A percentile compares a stretch with the other conserved stretches of the same genome.
Conservation (phyloP, 2,113 vertebrate genomes). For the Spilogale gracilis region DNA sequence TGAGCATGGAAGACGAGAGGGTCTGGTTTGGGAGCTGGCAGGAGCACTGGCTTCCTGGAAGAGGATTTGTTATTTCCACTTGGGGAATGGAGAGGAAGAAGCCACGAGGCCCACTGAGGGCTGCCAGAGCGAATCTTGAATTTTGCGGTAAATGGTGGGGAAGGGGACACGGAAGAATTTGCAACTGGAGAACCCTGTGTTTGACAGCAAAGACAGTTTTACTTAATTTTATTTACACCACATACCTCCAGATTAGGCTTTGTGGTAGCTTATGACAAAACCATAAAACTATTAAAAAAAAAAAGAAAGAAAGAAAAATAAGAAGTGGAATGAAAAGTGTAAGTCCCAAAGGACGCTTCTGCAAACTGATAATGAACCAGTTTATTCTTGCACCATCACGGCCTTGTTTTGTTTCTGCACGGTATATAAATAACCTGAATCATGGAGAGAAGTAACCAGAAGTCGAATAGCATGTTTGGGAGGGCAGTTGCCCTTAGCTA, state of each 20-base stretch:
- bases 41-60: not conserved
- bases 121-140: not conserved
- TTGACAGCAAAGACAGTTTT: not conserved
- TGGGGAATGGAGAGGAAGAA: not conserved
- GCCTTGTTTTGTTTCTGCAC: slow-evolving; percentile 53
- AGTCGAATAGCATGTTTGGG: slow-evolving; percentile 24
- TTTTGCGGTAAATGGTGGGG: not conserved
- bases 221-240: not conserved
- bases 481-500: slow-evolving; percentile 7
- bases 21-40: not conserved
- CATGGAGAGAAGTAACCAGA: slow-evolving; percentile 31
- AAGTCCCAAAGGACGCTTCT: not conserved
- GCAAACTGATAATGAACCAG: not conserved
- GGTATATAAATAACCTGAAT: slow-evolving; percentile 45
- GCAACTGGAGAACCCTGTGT: not conserved
- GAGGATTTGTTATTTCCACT: not conserved
- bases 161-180: not conserved
- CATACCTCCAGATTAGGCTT: not conserved
- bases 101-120: not conserved
- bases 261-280: slow-evolving; percentile 29
- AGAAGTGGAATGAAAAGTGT: not conserved
- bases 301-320: not conserved
- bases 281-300: not conserved
- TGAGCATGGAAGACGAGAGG: not conserved
- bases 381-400: not conserved